Conservation (phyloP, 2,113 vertebrate genomes). For the Noctilio leporinus region DNA sequence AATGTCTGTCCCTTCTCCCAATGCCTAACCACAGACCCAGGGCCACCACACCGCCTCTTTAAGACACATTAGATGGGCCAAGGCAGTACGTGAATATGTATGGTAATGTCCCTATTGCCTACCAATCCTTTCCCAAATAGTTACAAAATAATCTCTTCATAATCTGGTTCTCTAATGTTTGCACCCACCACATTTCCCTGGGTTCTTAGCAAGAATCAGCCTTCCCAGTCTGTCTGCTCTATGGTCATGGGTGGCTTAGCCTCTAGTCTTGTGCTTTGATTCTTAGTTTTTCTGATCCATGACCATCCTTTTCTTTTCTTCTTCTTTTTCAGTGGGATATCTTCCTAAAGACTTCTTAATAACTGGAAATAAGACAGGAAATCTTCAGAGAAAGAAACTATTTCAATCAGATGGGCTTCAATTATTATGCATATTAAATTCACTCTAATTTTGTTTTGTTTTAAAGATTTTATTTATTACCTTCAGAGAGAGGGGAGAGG, state of each 20-base stretch:
- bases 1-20: not conserved
- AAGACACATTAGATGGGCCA: not conserved
- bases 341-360: not conserved
- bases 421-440: not conserved
- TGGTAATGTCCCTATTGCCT: not conserved
- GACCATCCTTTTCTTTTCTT: not conserved
- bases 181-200: not conserved
- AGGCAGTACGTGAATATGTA: not conserved
- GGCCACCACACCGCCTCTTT: not conserved
- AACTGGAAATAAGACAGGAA: not conserved
- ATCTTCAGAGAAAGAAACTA: not conserved
- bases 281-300: not conserved
- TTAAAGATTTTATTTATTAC: no score
- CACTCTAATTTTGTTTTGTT: not conserved
- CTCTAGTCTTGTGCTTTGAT: not conserved
- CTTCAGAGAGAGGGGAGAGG: no score
- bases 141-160: not conserved
- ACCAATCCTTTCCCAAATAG: not conserved
- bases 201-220: not conserved
- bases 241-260: not conserved
- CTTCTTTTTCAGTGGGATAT: not conserved
- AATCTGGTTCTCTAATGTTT: not conserved
- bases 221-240: not conserved
- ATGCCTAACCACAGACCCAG: not conserved
- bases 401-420: constrained; percentile 1